Conservation (phyloP, 2,113 vertebrate genomes). For the Channa argus region DNA sequence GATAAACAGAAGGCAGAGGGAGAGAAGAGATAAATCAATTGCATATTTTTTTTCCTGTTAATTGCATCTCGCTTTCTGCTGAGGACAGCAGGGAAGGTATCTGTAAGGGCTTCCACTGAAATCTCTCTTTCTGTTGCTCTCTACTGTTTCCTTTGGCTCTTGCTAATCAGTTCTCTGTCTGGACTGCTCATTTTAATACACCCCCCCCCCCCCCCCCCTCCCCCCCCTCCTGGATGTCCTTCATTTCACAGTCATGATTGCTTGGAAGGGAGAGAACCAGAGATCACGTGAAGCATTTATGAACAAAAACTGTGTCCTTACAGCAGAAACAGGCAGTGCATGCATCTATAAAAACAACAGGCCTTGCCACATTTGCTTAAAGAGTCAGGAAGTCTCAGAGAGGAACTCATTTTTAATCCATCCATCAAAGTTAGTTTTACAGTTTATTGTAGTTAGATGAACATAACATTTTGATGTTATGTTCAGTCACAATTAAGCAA, state of each 20-base stretch:
- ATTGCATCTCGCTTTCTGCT: constrained; percentile 78
- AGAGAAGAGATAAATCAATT: constrained; percentile 70
- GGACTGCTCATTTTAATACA: constrained; percentile 32
- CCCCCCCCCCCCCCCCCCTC: constrained; percentile 25
- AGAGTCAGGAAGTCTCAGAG: constrained; percentile 10
- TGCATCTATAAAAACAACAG: constrained; percentile 39
- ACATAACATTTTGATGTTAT: no score
- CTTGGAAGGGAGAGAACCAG: constrained; percentile 4
- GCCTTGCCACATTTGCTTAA: constrained; percentile 6
- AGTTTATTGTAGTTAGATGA: no score
- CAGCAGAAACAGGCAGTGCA: constrained; percentile 27
- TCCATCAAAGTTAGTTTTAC: no score
- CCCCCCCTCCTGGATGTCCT: constrained; percentile 38
- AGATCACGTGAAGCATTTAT: constrained; percentile 21
- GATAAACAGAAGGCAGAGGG: constrained; percentile 51
- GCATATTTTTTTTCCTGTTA: constrained; percentile 64
- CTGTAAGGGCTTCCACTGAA: constrained; percentile 49
- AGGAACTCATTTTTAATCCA: not conserved
- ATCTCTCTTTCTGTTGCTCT: constrained; percentile 48
- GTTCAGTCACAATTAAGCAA: no score
- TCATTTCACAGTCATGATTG: constrained; percentile 71
- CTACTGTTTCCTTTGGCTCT: constrained; percentile 5
- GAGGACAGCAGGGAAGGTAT: constrained; percentile 71
- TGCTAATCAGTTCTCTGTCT: constrained; percentile 49
- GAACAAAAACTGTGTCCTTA: constrained; percentile 31